A percentile compares a stretch with the other conserved stretches of the same genome.
phyloP scores from a whole-genome alignment of 1,140 invertebrate genomes.

The Temnothorax nylanderi region DNA sequence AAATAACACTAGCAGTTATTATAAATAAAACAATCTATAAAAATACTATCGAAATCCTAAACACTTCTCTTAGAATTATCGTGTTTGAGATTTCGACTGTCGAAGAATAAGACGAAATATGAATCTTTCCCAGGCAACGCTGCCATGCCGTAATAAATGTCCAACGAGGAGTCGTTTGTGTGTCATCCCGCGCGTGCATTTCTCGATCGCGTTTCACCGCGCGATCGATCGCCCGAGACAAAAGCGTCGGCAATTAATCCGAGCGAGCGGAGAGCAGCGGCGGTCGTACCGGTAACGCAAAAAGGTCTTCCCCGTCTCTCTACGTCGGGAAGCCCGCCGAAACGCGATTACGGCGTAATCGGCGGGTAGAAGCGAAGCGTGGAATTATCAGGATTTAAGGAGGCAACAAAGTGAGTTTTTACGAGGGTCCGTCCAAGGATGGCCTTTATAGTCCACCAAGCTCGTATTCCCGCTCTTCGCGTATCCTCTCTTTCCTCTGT shows the following conservation, averaged over 20 bases:
- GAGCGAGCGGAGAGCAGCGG: conserved; percentile 32
- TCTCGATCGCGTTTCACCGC: neutral
- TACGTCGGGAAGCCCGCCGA: conserved; percentile 66
- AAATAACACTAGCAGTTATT: too few species aligned
- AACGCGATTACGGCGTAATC: conserved; percentile 76
- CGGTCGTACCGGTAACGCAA: conserved; percentile 66
- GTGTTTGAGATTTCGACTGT: neutral
- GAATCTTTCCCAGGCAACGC: neutral
- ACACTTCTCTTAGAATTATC: neutral
- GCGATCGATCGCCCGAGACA: conserved; percentile 60
- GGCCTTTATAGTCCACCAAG: conserved; percentile 74
- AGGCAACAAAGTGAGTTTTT: conserved; percentile 78
- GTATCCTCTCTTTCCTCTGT: neutral
- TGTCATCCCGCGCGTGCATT: neutral
- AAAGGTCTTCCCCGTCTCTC: conserved; percentile 60
- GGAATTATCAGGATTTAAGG: conserved; percentile 78
- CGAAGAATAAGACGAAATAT: neutral
- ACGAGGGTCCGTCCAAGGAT: conserved; percentile 76
- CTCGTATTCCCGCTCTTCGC: conserved; percentile 65
- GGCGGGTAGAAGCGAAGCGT: conserved; percentile 74
- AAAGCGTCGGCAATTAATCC: conserved; percentile 71
- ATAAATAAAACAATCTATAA: too few species aligned
- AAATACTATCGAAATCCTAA: too few species aligned
- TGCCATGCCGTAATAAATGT: neutral
- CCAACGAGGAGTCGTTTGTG: neutral